Percentiles rank a stretch among this genome's conserved stretches.
phyloP scores from a whole-genome alignment of 2,888 invertebrate species.

The Lasius platythorax region DNA sequence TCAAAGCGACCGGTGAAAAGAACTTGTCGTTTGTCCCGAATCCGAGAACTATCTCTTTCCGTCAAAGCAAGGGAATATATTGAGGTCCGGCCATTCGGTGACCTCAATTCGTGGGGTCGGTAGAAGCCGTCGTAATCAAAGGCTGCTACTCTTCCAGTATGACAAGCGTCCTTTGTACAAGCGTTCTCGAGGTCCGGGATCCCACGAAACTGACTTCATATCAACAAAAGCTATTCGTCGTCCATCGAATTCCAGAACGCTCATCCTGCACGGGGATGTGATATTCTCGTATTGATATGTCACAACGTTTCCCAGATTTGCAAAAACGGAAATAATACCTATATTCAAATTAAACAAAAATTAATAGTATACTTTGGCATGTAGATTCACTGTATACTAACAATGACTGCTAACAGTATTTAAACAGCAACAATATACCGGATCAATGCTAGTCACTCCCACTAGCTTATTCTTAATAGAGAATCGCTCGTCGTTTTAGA shows the following conservation, averaged over 20 bases:
- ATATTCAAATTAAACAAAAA: neutral
- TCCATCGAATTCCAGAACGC: neutral
- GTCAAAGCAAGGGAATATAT: slow-evolving; percentile 42
- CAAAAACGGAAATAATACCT: neutral
- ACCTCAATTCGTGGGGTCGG: slow-evolving; percentile 38
- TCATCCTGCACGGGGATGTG: neutral
- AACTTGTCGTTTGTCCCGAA: slow-evolving; percentile 15
- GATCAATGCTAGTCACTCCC: neutral
- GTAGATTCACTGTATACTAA: neutral
- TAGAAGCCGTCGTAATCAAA: slow-evolving; percentile 43
- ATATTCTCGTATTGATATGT: slow-evolving; percentile 11
- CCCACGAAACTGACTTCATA: slow-evolving; percentile 51
- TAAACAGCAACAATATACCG: neutral
- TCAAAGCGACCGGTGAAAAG: neutral
- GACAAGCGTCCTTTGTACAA: slow-evolving; percentile 46
- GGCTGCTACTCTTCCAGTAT: slow-evolving; percentile 34
- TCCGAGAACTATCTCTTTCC: slow-evolving; percentile 2
- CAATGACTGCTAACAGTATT: neutral
- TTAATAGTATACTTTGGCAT: neutral
- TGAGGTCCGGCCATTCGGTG: slow-evolving; percentile 26
- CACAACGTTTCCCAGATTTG: neutral
- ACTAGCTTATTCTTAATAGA: slow-evolving; percentile 45
- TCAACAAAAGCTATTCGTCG: slow-evolving; percentile 37
- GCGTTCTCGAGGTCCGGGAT: slow-evolving; percentile 9
- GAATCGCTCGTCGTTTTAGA: slow-evolving; percentile 20